Evolutionary conservation across 2,888 invertebrate genomes (phyloP), one percentile per base, ranked within the genome.

Genomic region (Dryococelus australis): DNA sequence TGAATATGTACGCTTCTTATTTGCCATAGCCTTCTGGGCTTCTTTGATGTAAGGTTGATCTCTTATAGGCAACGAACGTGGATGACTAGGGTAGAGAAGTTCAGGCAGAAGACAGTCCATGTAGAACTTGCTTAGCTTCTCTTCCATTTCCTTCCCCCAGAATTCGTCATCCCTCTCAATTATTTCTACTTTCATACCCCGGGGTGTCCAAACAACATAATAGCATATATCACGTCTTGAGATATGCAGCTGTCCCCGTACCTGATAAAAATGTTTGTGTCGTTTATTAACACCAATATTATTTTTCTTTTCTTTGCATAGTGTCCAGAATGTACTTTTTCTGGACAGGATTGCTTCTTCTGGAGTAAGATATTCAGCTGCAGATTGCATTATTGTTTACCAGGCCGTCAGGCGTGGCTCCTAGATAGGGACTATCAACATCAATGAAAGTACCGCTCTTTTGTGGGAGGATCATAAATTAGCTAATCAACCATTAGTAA

Each of bases 121-220:
- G 27, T 88, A 89, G 51, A 89, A 89, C 6, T 81, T 43, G 24
- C 24, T n/a, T 43, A 89, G 81, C 24, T 83, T 47, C 6, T 10
- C n/a, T 51, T 87, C 83, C 88, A 89, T 89, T 85, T 89, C 86
- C 10, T 24, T 13, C 10, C 47, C 8, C 89, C 89, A 89, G 65
- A 89, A 89, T n/a, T 83, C 80, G 47, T 89, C 88, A 27, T 90
- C 88, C 65, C 85, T 87, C 10, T 86, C 28, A 13, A 90, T 85
- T 43, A 28, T 84, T 35, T 88, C 87, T 51, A 53, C n/a, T 12
- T 80, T 83, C 0, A 87, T 86, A n/a, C 89, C 89, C 16, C 83
- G 78, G 4, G 88, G 80, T 0, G 88, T 89, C 90, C 88, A 87
- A 43, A 87, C 81, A 24, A 47, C 80, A 47, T 78, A 84, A 20